Percentiles rank a stretch among this genome's conserved stretches.
phyloP scores from a whole-genome alignment of 2,888 invertebrate genomes.

The Ryuthela nishihirai region DNA sequence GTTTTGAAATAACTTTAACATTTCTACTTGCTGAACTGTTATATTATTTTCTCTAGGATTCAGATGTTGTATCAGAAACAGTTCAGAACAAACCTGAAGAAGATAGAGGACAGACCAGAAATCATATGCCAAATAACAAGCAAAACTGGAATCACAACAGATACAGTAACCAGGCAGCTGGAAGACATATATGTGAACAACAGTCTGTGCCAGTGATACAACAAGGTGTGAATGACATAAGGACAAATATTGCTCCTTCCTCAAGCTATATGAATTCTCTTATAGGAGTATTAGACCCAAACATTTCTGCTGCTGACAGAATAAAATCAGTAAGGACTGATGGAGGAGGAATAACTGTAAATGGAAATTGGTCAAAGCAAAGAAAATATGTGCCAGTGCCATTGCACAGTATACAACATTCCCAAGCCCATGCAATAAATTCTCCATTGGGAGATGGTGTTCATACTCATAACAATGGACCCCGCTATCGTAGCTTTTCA shows the following conservation, averaged over 20 bases:
- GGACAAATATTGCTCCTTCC: too few relatives aligned
- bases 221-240: too few relatives aligned
- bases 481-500: slow-evolving; percentile 1
- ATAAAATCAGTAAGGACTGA: slow-evolving; percentile 7
- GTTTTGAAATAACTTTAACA: too few relatives aligned
- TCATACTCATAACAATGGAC: too few relatives aligned
- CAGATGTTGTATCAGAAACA: slow-evolving; percentile 24
- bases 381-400: slow-evolving; percentile 11
- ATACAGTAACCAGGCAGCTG: too few relatives aligned
- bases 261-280: too few relatives aligned
- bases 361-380: slow-evolving; percentile 18
- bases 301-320: too few relatives aligned
- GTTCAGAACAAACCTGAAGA: slow-evolving; percentile 9
- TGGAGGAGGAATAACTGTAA: slow-evolving; percentile 1
- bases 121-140: background rate
- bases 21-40: background rate
- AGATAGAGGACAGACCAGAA: slow-evolving; percentile 11
- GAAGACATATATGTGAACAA: too few relatives aligned
- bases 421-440: slow-evolving; percentile 13
- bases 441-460: slow-evolving; percentile 3
- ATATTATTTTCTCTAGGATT: slow-evolving; percentile 13
- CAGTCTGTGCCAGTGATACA: too few relatives aligned
- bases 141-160: too few relatives aligned
- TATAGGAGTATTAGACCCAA: too few relatives aligned
- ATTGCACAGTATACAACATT: slow-evolving; percentile 9